phyloP scores from a whole-genome alignment of 1,140 invertebrate species.

The Trichonephila clavipes region DNA sequence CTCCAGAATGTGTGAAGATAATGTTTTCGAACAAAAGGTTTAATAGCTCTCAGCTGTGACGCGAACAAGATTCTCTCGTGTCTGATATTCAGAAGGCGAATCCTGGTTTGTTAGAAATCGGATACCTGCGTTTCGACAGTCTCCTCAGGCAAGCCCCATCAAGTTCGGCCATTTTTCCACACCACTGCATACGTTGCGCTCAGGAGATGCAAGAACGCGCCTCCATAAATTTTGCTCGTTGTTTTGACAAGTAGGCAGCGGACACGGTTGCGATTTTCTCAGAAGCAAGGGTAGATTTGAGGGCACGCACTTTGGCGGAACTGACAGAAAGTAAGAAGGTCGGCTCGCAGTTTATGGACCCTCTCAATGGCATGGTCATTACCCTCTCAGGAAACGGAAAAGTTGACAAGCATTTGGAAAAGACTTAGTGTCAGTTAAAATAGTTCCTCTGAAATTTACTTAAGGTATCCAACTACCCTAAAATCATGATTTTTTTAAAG shows the following conservation, averaged over 20 bases:
- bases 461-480: no score
- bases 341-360: neutral
- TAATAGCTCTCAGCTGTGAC: neutral
- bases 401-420: neutral
- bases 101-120: no score
- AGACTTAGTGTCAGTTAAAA: neutral
- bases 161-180: conserved; percentile 14
- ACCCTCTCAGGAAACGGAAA: neutral
- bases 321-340: neutral
- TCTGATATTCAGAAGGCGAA: no score
- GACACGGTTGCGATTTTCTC: conserved; percentile 11
- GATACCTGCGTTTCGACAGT: neutral
- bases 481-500: no score
- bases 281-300: neutral
- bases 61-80: no score
- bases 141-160: neutral
- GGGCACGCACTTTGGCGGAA: conserved; percentile 18
- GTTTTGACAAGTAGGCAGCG: neutral
- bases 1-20: no score
- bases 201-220: neutral
- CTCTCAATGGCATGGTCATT: neutral
- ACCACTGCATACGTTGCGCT: neutral
- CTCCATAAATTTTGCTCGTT: neutral
- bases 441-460: no score
- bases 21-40: neutral